phyloP scores from a whole-genome alignment of 2,888 invertebrate genomes.

The Dimorphilus gyrociliatus region DNA sequence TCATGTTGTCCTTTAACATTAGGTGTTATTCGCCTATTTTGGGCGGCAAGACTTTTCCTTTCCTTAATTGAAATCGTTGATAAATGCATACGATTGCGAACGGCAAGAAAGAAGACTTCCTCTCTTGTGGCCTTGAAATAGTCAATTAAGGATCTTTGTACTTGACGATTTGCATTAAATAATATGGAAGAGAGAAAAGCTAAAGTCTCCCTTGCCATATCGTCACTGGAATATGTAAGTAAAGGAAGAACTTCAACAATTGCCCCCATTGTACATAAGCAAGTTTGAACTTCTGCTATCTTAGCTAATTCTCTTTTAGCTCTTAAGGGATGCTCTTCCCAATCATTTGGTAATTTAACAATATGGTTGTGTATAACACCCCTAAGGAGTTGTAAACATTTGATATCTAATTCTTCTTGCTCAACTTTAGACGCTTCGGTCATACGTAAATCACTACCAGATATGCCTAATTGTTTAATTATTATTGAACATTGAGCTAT shows the following conservation, averaged over 20 bases:
- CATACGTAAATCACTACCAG: conserved; percentile 7
- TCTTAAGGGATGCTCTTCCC: conserved; percentile 16
- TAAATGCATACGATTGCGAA: conserved; percentile 31
- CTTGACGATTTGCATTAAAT: conserved; percentile 30
- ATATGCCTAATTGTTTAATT: conserved; percentile 8
- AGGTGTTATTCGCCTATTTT: too few relatives aligned
- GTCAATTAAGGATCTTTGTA: conserved; percentile 31
- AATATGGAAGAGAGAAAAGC: conserved; percentile 30
- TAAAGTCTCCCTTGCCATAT: conserved; percentile 29
- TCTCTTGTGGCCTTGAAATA: conserved; percentile 35
- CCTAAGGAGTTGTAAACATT: conserved; percentile 32
- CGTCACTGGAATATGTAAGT: conserved; percentile 27
- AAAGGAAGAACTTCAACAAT: conserved; percentile 31
- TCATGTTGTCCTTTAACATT: too few relatives aligned
- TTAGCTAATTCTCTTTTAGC: conserved; percentile 11
- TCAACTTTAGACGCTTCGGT: conserved; percentile 17
- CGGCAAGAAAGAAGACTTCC: conserved; percentile 37
- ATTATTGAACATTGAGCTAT: not conserved
- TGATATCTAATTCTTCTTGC: conserved; percentile 34
- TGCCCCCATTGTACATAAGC: conserved; percentile 21
- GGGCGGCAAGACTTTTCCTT: too few relatives aligned
- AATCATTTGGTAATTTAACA: conserved; percentile 26
- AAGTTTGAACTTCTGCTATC: conserved; percentile 24
- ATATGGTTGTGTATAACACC: conserved; percentile 36
- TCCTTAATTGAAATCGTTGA: conserved; percentile 36